Percentiles rank a stretch among this genome's conserved stretches.
These are phyloP conservation scores for Allolobophora icterica DNA, from an alignment of 2,888 invertebrate species.

Conservation along the genomic window DNA sequence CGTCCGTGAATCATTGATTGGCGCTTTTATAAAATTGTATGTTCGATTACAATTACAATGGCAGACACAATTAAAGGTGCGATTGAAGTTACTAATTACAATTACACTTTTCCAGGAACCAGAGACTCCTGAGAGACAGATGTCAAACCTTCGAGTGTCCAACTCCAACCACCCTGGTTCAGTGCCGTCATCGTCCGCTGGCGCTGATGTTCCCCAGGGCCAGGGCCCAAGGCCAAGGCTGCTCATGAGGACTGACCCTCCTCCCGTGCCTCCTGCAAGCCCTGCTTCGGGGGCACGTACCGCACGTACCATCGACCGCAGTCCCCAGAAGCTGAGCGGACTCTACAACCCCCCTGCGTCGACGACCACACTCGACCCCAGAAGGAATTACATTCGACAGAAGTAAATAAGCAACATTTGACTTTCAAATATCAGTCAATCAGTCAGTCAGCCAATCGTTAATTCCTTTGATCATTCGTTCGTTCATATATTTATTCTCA, in stretches of 20 bases:
- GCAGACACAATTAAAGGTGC: no score
- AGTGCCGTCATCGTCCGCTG: neutral
- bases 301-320: neutral
- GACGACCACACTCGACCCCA: neutral
- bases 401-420: neutral
- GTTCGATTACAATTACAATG: no score
- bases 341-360: neutral
- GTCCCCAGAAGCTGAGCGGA: neutral
- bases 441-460: no score
- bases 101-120: neutral
- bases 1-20: no score
- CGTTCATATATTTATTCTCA: no score
- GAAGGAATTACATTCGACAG: constrained; percentile 19
- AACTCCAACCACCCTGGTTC: neutral
- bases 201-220: neutral
- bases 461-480: no score
- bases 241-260: neutral
- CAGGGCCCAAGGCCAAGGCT: neutral
- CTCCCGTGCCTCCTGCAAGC: neutral
- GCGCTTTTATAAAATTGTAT: no score
- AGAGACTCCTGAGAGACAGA: neutral
- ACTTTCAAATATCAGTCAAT: no score
- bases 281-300: neutral
- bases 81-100: no score
- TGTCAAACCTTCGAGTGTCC: neutral